Percentiles rank a stretch among this genome's conserved stretches.
Conservation (phyloP, 2,113 vertebrate species). For the Oceanodroma tethys region DNA sequence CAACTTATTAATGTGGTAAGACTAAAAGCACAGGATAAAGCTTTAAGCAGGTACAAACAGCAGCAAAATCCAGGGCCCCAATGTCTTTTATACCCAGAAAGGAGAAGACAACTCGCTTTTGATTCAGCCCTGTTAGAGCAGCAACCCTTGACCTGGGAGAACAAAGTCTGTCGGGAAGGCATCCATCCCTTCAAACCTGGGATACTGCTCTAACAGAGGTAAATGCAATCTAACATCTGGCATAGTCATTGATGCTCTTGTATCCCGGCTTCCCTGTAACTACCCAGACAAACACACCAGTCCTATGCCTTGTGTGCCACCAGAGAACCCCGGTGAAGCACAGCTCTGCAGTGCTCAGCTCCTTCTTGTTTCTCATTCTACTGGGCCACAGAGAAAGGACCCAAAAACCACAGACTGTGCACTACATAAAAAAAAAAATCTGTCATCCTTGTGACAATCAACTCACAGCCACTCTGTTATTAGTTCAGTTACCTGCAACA, state of each 20-base stretch:
- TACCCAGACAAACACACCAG: neutral
- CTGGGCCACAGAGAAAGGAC: neutral
- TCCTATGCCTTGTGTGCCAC: neutral
- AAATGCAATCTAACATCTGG: neutral
- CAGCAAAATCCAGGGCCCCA: neutral
- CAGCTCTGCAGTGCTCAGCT: neutral
- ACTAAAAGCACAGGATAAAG: neutral
- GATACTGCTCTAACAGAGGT: neutral
- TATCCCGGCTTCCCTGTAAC: neutral
- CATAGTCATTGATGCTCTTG: neutral
- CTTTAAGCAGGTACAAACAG: neutral
- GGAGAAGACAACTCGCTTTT: neutral
- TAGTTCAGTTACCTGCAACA: neutral
- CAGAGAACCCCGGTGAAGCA: neutral
- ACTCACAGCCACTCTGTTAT: neutral
- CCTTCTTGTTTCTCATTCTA: neutral
- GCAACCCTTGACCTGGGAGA: no score
- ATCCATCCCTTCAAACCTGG: neutral
- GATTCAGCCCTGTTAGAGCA: neutral
- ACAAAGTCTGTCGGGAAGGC: no score
- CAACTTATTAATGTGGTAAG: neutral
- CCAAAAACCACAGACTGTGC: neutral
- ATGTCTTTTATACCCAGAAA: neutral
- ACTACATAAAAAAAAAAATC: no score
- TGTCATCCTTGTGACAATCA: neutral